A percentile compares a stretch with the other conserved stretches of the same genome.
Evolutionary conservation across 1,140 invertebrate genomes (phyloP).

Genomic region (Armadillidium nasatum): DNA sequence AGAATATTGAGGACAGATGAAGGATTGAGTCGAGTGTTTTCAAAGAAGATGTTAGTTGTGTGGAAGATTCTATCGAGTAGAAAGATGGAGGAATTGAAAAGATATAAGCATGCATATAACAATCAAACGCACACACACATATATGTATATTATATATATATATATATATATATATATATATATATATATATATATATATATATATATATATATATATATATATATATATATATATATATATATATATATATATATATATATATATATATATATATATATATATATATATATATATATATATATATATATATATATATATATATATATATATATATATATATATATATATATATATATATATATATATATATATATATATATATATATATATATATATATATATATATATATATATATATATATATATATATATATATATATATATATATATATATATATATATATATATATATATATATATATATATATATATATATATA

Average conservation of each 20-base stretch:
- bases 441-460: constrained; percentile 50
- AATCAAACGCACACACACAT: too few species aligned
- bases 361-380: neutral
- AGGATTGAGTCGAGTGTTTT: too few species aligned
- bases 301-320: constrained; percentile 20
- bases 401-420: constrained; percentile 11
- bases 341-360: neutral
- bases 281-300: neutral
- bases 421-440: too few species aligned
- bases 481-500: constrained; percentile 20
- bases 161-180: constrained; percentile 49
- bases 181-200: neutral
- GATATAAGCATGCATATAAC: too few species aligned
- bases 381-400: neutral
- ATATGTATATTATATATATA: too few species aligned
- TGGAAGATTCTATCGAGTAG: too few species aligned
- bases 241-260: constrained; percentile 10
- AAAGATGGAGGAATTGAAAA: too few species aligned
- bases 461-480: constrained; percentile 3
- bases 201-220: constrained; percentile 20
- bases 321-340: neutral
- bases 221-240: constrained; percentile 18
- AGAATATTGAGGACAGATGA: too few species aligned
- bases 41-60: too few species aligned
- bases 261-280: neutral